phyloP scores from a whole-genome alignment of 2,888 invertebrate species.

The Allygus modestus region DNA sequence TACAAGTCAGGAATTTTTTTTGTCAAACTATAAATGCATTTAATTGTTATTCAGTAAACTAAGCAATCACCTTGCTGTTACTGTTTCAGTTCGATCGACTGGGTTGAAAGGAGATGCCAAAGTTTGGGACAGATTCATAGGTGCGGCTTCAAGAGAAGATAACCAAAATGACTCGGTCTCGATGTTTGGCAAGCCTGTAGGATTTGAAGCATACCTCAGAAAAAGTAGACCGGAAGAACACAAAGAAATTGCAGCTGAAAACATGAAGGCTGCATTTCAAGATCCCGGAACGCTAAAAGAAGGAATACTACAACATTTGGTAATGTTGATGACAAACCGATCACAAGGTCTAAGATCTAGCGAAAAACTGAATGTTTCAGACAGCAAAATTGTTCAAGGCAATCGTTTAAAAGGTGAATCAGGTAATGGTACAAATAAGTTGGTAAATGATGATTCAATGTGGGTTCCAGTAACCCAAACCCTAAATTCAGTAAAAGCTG shows the following conservation, averaged over 20 bases:
- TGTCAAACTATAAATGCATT: not conserved
- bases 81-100: constrained; percentile 27
- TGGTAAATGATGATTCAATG: not conserved
- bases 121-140: constrained; percentile 25
- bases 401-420: not conserved
- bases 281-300: not conserved
- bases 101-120: not conserved
- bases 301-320: not conserved
- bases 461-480: not conserved
- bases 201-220: not conserved
- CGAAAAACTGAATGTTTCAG: not conserved
- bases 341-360: not conserved
- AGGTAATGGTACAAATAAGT: not conserved
- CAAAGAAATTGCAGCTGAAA: not conserved
- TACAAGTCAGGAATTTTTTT: no score
- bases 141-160: not conserved
- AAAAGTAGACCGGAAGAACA: not conserved
- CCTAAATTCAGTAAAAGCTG: not conserved
- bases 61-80: not conserved
- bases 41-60: not conserved
- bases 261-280: not conserved
- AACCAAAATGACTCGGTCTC: not conserved
- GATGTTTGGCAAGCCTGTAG: constrained; percentile 11
- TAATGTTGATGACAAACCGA: not conserved
- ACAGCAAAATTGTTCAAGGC: not conserved